A percentile compares a stretch with the other conserved stretches of the same genome.
Conservation (phyloP, 2,888 invertebrate species). For the Clanis bilineata region DNA sequence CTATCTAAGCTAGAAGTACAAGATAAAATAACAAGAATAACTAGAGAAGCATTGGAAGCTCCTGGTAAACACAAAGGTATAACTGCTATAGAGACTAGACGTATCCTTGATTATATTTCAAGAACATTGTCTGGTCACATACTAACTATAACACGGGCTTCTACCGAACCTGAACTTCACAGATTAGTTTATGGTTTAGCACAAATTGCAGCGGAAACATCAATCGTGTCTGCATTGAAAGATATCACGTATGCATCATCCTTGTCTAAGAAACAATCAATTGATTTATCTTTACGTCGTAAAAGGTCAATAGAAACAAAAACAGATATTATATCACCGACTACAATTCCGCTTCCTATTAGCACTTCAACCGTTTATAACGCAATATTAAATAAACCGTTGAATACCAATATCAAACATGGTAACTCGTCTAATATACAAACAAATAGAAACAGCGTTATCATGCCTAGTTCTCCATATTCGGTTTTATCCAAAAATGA, state of each 20-base stretch:
- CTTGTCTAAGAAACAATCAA: constrained; percentile 71
- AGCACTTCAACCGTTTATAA: constrained; percentile 47
- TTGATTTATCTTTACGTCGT: constrained; percentile 65
- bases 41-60: constrained; percentile 70
- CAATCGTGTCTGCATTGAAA: constrained; percentile 72
- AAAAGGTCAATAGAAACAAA: constrained; percentile 51
- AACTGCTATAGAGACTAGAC: constrained; percentile 72
- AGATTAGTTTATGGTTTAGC: constrained; percentile 72
- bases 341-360: constrained; percentile 28
- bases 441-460: constrained; percentile 21
- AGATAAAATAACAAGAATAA: constrained; percentile 75
- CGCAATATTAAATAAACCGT: constrained; percentile 58
- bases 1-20: constrained; percentile 71
- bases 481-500: constrained; percentile 55
- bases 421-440: constrained; percentile 19
- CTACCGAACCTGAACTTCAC: constrained; percentile 75
- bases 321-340: constrained; percentile 29
- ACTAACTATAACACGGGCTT: constrained; percentile 63
- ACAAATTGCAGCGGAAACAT: constrained; percentile 75
- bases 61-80: constrained; percentile 72
- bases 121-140: constrained; percentile 71
- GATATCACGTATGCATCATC: constrained; percentile 71
- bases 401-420: constrained; percentile 12
- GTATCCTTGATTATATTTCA: constrained; percentile 74
- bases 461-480: constrained; percentile 45